A percentile compares a stretch with the other conserved stretches of the same genome.
Conservation (phyloP, 2,888 invertebrate genomes). For the Deroplatys truncata region DNA sequence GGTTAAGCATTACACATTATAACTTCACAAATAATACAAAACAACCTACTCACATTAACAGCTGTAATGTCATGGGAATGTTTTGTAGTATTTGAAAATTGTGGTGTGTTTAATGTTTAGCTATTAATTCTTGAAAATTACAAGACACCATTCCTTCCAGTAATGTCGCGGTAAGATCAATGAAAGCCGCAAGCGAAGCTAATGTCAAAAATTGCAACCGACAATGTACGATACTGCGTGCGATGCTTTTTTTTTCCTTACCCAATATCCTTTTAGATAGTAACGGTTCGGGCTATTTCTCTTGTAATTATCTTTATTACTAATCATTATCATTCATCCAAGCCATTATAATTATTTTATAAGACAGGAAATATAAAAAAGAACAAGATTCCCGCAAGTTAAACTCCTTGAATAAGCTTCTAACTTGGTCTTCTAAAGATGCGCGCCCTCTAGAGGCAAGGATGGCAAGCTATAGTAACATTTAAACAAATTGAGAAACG, state of each 20-base stretch:
- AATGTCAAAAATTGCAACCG: background rate
- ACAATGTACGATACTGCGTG: background rate
- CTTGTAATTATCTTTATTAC: background rate
- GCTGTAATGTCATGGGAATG: too few species aligned
- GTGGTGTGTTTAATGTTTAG: background rate
- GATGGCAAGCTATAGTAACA: too few species aligned
- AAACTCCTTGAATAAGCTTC: background rate
- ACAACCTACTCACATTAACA: too few species aligned
- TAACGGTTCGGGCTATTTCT: background rate
- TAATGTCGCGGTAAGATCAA: background rate
- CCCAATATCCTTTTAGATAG: too few species aligned
- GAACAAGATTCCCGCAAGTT: background rate
- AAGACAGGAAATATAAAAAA: background rate
- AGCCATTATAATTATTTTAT: background rate
- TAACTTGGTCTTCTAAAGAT: too few species aligned
- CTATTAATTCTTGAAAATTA: background rate
- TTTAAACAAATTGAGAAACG: too few species aligned
- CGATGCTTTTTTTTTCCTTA: too few species aligned
- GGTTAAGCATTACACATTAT: too few species aligned
- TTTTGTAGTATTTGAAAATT: background rate
- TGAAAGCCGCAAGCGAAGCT: background rate
- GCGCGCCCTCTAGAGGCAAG: too few species aligned
- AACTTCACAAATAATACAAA: too few species aligned
- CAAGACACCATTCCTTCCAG: background rate
- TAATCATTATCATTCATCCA: background rate